A percentile compares a stretch with the other conserved stretches of the same genome.
Evolutionary conservation across 2,888 invertebrate genomes (phyloP).

Genomic region (Cerceris ruficornis): DNA sequence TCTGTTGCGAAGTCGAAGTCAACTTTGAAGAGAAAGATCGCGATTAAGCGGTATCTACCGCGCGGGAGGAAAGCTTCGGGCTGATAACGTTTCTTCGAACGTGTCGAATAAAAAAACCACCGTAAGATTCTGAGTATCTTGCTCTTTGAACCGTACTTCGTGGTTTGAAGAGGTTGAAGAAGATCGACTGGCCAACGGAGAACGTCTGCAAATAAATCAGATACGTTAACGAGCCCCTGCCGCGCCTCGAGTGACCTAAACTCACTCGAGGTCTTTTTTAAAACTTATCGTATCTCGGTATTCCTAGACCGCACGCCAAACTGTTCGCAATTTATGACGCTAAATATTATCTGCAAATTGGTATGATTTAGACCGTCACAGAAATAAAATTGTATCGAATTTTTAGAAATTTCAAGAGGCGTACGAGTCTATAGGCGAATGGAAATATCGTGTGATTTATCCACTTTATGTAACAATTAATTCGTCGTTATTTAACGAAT

Average conservation of each 20-base stretch:
- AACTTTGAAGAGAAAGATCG: too few relatives aligned
- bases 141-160: constrained; percentile 30
- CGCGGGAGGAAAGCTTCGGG: too few relatives aligned
- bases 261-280: constrained; percentile 20
- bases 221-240: constrained; percentile 40
- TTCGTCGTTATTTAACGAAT: constrained; percentile 3
- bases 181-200: constrained; percentile 5
- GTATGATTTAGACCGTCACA: neutral
- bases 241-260: constrained; percentile 8
- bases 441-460: neutral
- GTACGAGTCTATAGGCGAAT: neutral
- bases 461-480: neutral
- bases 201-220: constrained; percentile 54
- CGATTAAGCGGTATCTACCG: too few relatives aligned
- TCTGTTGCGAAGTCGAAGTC: too few relatives aligned
- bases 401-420: neutral
- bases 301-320: neutral
- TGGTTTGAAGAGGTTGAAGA: constrained; percentile 32
- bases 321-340: neutral
- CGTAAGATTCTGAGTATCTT: constrained; percentile 16
- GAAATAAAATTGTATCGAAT: too few relatives aligned
- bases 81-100: neutral
- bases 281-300: neutral
- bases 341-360: neutral
- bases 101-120: neutral